These are phyloP conservation scores for Noctua fimbriata DNA, from an alignment of 2,888 invertebrate species.

Conservation along the genomic window DNA sequence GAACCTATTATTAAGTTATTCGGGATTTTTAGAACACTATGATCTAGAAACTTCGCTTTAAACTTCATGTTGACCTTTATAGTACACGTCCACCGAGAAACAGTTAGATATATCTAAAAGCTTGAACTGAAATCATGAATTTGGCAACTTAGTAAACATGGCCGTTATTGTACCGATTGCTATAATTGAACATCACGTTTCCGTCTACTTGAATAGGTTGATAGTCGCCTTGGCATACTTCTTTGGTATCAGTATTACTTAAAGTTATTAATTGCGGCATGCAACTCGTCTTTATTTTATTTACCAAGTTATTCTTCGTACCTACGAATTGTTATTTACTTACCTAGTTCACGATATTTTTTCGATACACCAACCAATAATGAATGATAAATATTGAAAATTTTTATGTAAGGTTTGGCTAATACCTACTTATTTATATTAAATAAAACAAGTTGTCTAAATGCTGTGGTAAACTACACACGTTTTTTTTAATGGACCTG, in stretches of 20 bases:
- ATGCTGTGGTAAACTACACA: neutral
- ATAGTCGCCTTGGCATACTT: conserved; percentile 86
- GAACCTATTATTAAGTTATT: conserved; percentile 13
- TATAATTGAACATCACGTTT: conserved; percentile 85
- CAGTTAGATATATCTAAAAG: neutral
- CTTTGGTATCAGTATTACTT: conserved; percentile 81
- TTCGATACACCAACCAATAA: conserved; percentile 12
- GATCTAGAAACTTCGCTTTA: neutral
- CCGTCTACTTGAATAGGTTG: conserved; percentile 80
- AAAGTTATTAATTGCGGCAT: conserved; percentile 68
- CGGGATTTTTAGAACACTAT: neutral
- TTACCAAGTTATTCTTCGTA: conserved; percentile 37
- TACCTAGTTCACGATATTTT: conserved; percentile 26
- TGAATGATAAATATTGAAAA: neutral
- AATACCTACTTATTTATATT: neutral
- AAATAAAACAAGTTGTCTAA: neutral
- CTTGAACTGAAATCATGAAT: conserved; percentile 64
- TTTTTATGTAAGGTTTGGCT: neutral
- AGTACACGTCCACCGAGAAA: conserved; percentile 22
- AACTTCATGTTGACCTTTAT: conserved; percentile 18
- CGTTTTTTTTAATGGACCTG: conserved; percentile 10
- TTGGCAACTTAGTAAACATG: conserved; percentile 75
- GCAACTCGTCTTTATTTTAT: conserved; percentile 56
- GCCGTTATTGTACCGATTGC: conserved; percentile 74
- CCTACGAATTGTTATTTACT: conserved; percentile 21